Base-by-base conservation (phyloP, 2,888 invertebrate species). In the Drosophila trichaetosa region DNA sequence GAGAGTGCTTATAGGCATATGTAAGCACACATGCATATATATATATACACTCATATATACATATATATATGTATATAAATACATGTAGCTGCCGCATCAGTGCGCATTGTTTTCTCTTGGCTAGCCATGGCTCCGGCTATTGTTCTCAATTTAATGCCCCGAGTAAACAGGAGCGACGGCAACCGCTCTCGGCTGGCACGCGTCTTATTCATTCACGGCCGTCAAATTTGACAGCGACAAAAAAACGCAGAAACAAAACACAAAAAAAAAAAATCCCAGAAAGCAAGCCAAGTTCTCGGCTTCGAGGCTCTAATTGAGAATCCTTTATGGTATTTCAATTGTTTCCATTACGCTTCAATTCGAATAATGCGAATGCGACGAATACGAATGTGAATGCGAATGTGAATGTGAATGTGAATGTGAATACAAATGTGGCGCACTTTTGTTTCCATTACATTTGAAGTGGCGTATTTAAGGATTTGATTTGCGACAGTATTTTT, bases 401-500 rank as follows among this genome's bases (percentile, higher is more conserved):
- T 61, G 31, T 7, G 29, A 51, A 42, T 58, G 24, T 29, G 71
- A 76, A 60, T 61, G 53, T 4, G 72, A 68, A 53, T 29, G 31
- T 21, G 29, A 51, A 42, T 54, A 38, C 42, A 66, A 66, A 53
- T 73, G 76, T 82, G 76, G 27, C 67, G 74, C 69, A 81, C 83
- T 86, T 83, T 87, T 85, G 87, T 84, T 90, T 80, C 83, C 83
- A 84, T 83, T 86, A 79, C 83, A 88, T 79, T 80, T 86, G 77
- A 86, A 92, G 92, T 91, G 90, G 87, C 87, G 86, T 89, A 92
- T 91, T 92, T 92, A 89, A 84, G 90, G 80, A 76, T 88, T 85
- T 90, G 88, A 91, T 91, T 91, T 84, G 92, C 91, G 91, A 90
- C 91, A 90, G 86, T 89, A 80, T 89, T 84, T 87, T 82, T 73